These are phyloP conservation scores for Drosophila trapezifrons DNA, from an alignment of 1,140 invertebrate species.

Conservation along the genomic window DNA sequence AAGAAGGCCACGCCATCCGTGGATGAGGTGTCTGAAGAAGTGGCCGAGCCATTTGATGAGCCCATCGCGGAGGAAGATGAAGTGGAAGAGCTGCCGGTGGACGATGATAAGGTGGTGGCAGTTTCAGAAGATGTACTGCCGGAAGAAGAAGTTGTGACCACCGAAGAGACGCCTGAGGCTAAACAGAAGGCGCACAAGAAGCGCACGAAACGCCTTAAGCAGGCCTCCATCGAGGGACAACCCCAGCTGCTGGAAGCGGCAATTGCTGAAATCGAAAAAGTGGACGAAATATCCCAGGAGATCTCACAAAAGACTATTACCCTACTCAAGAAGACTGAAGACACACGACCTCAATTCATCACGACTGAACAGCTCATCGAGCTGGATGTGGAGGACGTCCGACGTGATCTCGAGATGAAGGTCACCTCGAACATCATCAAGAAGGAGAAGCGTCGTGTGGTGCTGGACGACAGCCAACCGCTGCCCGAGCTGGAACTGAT, in stretches of 20 bases:
- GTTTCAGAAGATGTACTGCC: slow-evolving; percentile 73
- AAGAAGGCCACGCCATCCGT: slow-evolving; percentile 76
- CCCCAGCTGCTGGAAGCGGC: slow-evolving; percentile 72
- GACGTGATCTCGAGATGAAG: slow-evolving; percentile 85
- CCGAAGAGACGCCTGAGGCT: slow-evolving; percentile 59
- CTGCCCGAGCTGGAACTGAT: slow-evolving; percentile 86
- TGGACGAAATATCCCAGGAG: slow-evolving; percentile 79
- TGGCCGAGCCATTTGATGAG: slow-evolving; percentile 73
- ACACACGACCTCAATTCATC: slow-evolving; percentile 75
- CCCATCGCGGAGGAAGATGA: slow-evolving; percentile 84
- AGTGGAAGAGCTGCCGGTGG: slow-evolving; percentile 74
- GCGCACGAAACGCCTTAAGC: slow-evolving; percentile 76
- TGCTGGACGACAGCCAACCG: slow-evolving; percentile 85
- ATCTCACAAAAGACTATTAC: slow-evolving; percentile 83
- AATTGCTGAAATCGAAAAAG: slow-evolving; percentile 75
- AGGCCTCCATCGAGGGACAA: slow-evolving; percentile 75
- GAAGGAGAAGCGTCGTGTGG: slow-evolving; percentile 77
- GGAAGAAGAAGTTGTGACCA: slow-evolving; percentile 68
- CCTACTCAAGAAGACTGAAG: slow-evolving; percentile 79
- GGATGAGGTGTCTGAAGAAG: slow-evolving; percentile 77
- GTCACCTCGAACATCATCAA: slow-evolving; percentile 85
- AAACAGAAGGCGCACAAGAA: slow-evolving; percentile 83
- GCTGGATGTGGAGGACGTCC: slow-evolving; percentile 83
- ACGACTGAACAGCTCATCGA: slow-evolving; percentile 82
- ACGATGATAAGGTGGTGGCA: slow-evolving; percentile 74